Base-by-base conservation (phyloP, 2,888 invertebrate genomes). In the Ditula angustiorana region DNA sequence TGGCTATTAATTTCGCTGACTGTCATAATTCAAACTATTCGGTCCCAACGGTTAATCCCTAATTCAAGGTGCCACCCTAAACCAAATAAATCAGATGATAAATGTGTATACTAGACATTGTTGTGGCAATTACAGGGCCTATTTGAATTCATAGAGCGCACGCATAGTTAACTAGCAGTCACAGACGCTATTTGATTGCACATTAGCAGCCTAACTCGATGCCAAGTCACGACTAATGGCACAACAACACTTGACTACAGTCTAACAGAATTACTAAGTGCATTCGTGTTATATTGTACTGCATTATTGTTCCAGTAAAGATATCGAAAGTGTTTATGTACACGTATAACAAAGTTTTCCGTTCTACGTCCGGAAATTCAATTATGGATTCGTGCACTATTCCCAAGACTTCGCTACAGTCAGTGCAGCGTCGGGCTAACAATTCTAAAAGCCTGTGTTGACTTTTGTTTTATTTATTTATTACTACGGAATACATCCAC, bases 181-280 rank as follows among this genome's bases (percentile, higher is more conserved):
- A 78, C 80, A 78, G 82, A 82, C 79, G 82, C 81, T 81, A 84
- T 90, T 88, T 85, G 87, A 88, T 87, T 86, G 85, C 85, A 86
- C 83, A 87, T 90, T 90, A 90, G 85, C 85, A 80, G 79, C 80
- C 82, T 80, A 83, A 85, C 86, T 82, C 78, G 83, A 87, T 89
- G 87, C 89, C 86, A 83, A 89, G 90, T 87, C 90, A 91, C 90
- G 89, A 79, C 79, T 87, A 86, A 86, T 88, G 77, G 78, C 75
- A 80, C 78, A 80, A 82, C 83, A 82, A 79, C 78, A 79, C 74
- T 75, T 72, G 73, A 59, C 58, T 69, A 63, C 66, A 61, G 70
- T 70, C 64, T 62, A 56, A 62, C 23, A 67, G 68, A 68, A 68
- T 64, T 61, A 60, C 56, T 56, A 24, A 62, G 41, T 23, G 30